Base-by-base conservation (phyloP, 2,888 invertebrate genomes). In the Megalurothrips usitatus region DNA sequence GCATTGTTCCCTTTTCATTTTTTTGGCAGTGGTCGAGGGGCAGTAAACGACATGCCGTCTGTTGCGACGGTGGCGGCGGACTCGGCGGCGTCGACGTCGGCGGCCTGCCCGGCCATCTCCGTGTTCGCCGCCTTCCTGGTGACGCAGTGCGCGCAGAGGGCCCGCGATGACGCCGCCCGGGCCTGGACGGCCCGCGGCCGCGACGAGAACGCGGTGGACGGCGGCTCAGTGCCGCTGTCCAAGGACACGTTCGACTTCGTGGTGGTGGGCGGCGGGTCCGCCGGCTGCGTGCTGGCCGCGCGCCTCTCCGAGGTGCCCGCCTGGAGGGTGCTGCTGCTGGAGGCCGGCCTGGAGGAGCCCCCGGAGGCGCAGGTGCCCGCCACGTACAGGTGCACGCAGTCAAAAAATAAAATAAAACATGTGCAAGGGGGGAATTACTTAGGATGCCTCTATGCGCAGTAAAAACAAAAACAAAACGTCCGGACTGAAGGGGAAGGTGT, bases 251-350 rank as follows among this genome's bases (percentile, higher is more conserved):
- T 23, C 68, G 68, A 68, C 26, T 68, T 68, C 68, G 23, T 68
- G 9, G 68, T 68, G 26, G 68, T 23, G 23, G 68, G 68, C 26
- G 26, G 68, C 68, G 23, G 68, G 68, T 68, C 68, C 23, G 68
- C 68, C 9, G 68, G 68, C 68, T 68, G 68, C 68, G 68, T 68
- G 23, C 68, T 68, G 68, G 23, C 26, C n/a, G 23, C n/a, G 11
- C n/a, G 68, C 6, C 68, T 68, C n/a, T n/a, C 23, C 68, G 68
- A 68, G 68, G 68, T 68, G 23, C 23, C 68, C 11, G n/a, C 19
- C 23, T 23, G 68, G 68, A 68, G 68, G 23, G 68, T 68, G 23
- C 68, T 68, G 68, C 68, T 68, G 23, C 68, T n/a, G n/a, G 68
- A 68, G 68, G 68, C 68, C 23, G 58, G 58, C 58, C 58, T 17